phyloP scores from a whole-genome alignment of 1,140 invertebrate species.

The Megalonaias nervosa region DNA sequence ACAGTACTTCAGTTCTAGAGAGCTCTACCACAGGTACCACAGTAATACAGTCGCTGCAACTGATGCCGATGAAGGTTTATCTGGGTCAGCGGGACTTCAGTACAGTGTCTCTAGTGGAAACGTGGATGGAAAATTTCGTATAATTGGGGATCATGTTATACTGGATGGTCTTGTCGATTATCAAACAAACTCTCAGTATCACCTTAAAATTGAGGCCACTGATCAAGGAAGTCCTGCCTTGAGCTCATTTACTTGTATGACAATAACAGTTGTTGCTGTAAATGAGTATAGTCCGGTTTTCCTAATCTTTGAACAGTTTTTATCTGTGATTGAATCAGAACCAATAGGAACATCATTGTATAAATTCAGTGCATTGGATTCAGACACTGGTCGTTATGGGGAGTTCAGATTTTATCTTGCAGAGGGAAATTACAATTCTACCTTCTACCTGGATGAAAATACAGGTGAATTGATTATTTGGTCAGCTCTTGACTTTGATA shows the following conservation, averaged over 20 bases:
- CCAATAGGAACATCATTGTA: slow-evolving; percentile 4
- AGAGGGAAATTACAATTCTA: slow-evolving; percentile 18
- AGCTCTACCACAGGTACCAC: slow-evolving; percentile 32
- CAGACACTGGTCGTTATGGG: slow-evolving; percentile 41
- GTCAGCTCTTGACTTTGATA: slow-evolving; percentile 49
- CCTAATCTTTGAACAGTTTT: slow-evolving; percentile 12
- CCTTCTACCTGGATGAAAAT: slow-evolving; percentile 40
- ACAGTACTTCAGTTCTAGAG: slow-evolving; percentile 36
- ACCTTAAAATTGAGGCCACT: slow-evolving; percentile 24
- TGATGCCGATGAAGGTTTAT: slow-evolving; percentile 33
- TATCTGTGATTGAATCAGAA: slow-evolving; percentile 36
- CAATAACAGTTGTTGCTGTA: slow-evolving; percentile 38
- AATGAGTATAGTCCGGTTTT: slow-evolving; percentile 47
- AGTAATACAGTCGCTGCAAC: slow-evolving; percentile 34
- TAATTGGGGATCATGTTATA: slow-evolving; percentile 18
- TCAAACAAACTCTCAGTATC: slow-evolving; percentile 20
- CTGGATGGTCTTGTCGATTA: slow-evolving; percentile 26
- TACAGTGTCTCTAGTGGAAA: slow-evolving; percentile 35
- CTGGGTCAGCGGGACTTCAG: slow-evolving; percentile 12
- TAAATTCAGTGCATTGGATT: slow-evolving; percentile 33
- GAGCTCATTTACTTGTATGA: slow-evolving; percentile 32
- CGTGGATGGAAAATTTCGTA: slow-evolving; percentile 23
- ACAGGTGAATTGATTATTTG: slow-evolving; percentile 40
- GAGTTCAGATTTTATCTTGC: slow-evolving; percentile 45
- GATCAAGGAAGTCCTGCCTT: slow-evolving; percentile 44